These are phyloP conservation scores for Orthosia gracilis DNA, from an alignment of 2,888 invertebrate species.

Conservation along the genomic window DNA sequence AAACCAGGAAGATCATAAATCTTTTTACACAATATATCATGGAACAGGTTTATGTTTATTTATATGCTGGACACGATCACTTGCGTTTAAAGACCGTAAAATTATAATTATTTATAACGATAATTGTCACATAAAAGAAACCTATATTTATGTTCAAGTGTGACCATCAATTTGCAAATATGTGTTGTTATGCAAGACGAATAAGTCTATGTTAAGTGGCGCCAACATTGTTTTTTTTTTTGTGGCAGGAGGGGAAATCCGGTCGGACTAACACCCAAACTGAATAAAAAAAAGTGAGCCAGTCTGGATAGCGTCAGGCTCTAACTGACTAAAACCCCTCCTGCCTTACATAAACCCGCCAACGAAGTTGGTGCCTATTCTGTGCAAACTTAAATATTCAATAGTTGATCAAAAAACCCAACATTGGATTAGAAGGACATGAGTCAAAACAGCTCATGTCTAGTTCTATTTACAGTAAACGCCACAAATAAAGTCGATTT, in stretches of 20 bases:
- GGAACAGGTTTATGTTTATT: conserved; percentile 49
- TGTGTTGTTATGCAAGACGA: conserved; percentile 44
- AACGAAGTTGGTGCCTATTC: too few species aligned
- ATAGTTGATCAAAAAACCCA: too few species aligned
- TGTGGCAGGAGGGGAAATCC: too few species aligned
- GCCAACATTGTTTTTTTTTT: not conserved
- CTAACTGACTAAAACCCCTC: too few species aligned
- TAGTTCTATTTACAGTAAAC: not conserved
- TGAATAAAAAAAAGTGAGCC: too few species aligned
- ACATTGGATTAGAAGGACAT: not conserved
- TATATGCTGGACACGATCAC: conserved; percentile 52
- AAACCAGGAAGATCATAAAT: conserved; percentile 55
- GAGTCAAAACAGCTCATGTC: not conserved
- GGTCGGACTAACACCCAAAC: too few species aligned
- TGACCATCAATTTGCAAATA: conserved; percentile 58
- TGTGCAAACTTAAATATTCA: too few species aligned
- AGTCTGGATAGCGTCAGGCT: too few species aligned
- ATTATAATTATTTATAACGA: conserved; percentile 55
- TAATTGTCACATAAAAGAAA: conserved; percentile 60
- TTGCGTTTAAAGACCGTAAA: conserved; percentile 51
- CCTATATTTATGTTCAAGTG: conserved; percentile 51
- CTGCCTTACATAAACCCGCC: too few species aligned
- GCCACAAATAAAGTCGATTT: too few species aligned
- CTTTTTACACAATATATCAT: conserved; percentile 48
- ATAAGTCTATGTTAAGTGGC: conserved; percentile 35